Percentiles rank a stretch among this genome's conserved stretches.
phyloP scores from a whole-genome alignment of 2,888 invertebrate genomes.

The Ormyrus thymus region DNA sequence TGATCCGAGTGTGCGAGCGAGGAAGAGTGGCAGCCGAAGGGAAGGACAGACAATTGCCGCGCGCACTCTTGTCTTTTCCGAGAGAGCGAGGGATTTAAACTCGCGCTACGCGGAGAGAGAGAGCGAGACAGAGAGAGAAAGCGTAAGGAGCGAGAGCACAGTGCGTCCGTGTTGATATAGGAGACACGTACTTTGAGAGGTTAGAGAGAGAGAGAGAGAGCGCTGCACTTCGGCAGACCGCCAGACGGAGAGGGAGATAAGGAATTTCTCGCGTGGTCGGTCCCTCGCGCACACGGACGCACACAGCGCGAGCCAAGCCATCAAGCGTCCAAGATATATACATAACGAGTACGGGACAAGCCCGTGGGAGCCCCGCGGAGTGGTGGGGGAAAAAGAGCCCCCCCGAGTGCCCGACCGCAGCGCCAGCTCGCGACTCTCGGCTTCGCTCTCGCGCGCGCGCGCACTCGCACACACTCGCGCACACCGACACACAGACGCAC shows the following conservation, averaged over 20 bases:
- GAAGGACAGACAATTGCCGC: too few species aligned
- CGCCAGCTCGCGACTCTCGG: constrained; percentile 2
- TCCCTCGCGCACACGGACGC: background rate
- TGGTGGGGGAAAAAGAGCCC: background rate
- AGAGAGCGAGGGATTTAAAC: background rate
- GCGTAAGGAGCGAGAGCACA: too few species aligned
- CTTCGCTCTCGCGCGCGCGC: too few species aligned
- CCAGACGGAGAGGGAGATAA: background rate
- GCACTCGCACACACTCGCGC: too few species aligned
- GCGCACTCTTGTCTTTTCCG: background rate
- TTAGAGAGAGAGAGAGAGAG: constrained; percentile 14
- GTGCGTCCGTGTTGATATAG: too few species aligned
- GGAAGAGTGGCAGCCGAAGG: background rate
- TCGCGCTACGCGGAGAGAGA: constrained; percentile 9
- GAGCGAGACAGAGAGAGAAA: background rate
- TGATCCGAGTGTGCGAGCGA: constrained; percentile 10
- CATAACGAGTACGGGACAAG: constrained; percentile 5
- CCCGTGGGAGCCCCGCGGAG: constrained; percentile 15
- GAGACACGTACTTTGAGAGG: background rate
- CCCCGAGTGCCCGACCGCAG: constrained; percentile 16
- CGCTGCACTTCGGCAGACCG: background rate
- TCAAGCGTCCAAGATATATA: background rate
- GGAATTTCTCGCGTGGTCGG: constrained; percentile 28
- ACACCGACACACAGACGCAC: too few species aligned
- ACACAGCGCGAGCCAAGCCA: background rate